Base-by-base conservation (phyloP, 37 sponge, comb jelly and placozoan genomes). In the Oscarella lobularis region DNA sequence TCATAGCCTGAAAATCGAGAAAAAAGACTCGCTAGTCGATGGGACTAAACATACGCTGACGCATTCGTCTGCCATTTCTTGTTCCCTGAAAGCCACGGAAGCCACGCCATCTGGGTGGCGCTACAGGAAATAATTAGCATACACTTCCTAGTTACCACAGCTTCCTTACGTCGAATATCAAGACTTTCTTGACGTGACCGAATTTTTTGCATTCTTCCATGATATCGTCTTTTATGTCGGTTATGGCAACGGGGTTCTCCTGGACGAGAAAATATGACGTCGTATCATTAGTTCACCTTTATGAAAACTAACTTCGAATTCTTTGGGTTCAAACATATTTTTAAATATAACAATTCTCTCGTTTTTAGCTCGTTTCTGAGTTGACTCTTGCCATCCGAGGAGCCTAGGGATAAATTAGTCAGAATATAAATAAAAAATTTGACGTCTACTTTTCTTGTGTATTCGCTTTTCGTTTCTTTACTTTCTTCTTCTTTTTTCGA, bases 41-140 rank as follows among this genome's bases (percentile, higher is more conserved):
- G 9, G 60, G 60, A n/a, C n/a, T 29, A 36, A 9, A 65, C 31
- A n/a, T 77, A 39, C 80, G 60, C 38, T 20, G 30, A 91, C 80
- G 73, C 89, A 88, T 67, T 67, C 34, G 38, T 91, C 96, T 55
- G 92, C 92, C 3, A 82, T 77, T 41, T 91, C 92, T 37, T 83
- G 84, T 5, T 87, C 90, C 73, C 77, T 79, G 73, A 97, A 97
- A 27, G 84, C 87, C 27, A 97, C 79, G 5, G 99, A 93, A 2
- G 79, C 87, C 29, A 97, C 85, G 74, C 99, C 99, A 27, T 93
- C 90, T 55, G 86, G 84, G 76, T 97, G 90, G 69, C 95, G 81
- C 92, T 94, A 39, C 20, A 20, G 9, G 60, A 48, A 48, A 27
- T 20, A 48, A 48, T 48, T 48, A 48, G 60, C 20, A 27, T 48